Evolutionary conservation across 1,140 invertebrate species (phyloP).

Genomic region (Ruditapes philippinarum): DNA sequence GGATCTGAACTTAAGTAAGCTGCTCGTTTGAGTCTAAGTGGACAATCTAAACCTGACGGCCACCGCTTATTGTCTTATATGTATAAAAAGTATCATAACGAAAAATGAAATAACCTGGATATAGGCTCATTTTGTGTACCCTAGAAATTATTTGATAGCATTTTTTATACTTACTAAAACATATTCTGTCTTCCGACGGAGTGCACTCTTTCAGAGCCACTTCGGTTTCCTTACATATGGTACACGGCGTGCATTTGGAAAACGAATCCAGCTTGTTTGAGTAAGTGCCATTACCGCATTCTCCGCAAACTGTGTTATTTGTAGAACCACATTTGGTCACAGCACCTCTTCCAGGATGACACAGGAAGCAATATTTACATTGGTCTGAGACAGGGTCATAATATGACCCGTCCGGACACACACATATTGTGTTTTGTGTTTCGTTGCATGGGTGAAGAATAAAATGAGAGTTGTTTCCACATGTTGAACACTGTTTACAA

Average conservation of each 20-base stretch:
- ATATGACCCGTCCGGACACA: conserved; percentile 65
- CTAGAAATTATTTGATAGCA: too few relatives aligned
- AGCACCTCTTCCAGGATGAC: conserved; percentile 38
- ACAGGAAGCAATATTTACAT: conserved; percentile 58
- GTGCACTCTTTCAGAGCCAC: conserved; percentile 80
- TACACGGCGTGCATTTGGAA: conserved; percentile 77
- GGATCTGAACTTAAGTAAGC: too few relatives aligned
- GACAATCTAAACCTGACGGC: too few relatives aligned
- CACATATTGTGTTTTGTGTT: conserved; percentile 76
- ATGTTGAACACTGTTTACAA: conserved; percentile 63
- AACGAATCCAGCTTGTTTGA: conserved; percentile 77
- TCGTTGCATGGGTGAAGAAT: conserved; percentile 70
- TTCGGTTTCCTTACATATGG: conserved; percentile 74
- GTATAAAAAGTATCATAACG: too few relatives aligned
- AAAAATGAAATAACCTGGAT: too few relatives aligned
- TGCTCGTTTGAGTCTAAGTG: too few relatives aligned
- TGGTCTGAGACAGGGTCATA: conserved; percentile 37
- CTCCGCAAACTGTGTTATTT: conserved; percentile 41
- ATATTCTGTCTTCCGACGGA: conserved; percentile 83
- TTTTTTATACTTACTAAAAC: conserved; percentile 77
- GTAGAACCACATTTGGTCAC: neutral
- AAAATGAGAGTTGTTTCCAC: conserved; percentile 44
- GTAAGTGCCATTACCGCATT: conserved; percentile 74
- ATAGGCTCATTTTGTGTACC: too few relatives aligned
- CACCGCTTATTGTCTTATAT: too few relatives aligned